Evolutionary conservation across 2,888 invertebrate genomes (phyloP).

Genomic region (Acronicta aceris): DNA sequence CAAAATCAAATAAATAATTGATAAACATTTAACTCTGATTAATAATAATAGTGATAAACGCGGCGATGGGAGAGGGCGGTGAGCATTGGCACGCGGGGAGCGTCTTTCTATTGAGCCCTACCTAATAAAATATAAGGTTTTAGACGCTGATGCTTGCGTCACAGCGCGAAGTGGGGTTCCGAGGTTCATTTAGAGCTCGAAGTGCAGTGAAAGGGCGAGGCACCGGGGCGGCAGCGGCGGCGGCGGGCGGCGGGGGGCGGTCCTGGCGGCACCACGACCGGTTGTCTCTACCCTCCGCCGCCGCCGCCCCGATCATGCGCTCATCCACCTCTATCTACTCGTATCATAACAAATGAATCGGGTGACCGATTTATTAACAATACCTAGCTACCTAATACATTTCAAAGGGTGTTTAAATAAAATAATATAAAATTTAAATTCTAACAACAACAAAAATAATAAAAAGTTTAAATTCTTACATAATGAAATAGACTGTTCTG

Average conservation of each 20-base stretch:
- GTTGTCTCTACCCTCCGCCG: conserved; percentile 56
- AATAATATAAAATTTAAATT: no score
- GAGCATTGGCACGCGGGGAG: neutral
- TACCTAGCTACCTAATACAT: no score
- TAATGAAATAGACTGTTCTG: no score
- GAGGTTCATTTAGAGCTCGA: conserved; percentile 46
- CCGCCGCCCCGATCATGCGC: conserved; percentile 37
- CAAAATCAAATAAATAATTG: no score
- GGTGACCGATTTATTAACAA: conserved; percentile 40
- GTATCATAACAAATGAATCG: conserved; percentile 62
- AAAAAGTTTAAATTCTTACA: no score
- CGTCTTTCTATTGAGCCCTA: conserved; percentile 67
- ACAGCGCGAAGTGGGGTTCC: conserved; percentile 16
- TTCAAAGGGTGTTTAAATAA: no score
- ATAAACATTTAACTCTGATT: no score
- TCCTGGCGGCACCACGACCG: conserved; percentile 63
- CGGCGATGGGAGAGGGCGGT: conserved; percentile 3
- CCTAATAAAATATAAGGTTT: conserved; percentile 76
- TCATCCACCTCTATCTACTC: conserved; percentile 34
- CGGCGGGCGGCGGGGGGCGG: conserved; percentile 24
- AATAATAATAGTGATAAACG: conserved; percentile 19
- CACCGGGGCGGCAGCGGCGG: conserved; percentile 40
- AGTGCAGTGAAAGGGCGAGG: conserved; percentile 53
- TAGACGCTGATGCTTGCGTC: conserved; percentile 62
- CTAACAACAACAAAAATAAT: no score